Base-by-base conservation (phyloP, 1,140 invertebrate species). In the Protaetia brevitarsis region DNA sequence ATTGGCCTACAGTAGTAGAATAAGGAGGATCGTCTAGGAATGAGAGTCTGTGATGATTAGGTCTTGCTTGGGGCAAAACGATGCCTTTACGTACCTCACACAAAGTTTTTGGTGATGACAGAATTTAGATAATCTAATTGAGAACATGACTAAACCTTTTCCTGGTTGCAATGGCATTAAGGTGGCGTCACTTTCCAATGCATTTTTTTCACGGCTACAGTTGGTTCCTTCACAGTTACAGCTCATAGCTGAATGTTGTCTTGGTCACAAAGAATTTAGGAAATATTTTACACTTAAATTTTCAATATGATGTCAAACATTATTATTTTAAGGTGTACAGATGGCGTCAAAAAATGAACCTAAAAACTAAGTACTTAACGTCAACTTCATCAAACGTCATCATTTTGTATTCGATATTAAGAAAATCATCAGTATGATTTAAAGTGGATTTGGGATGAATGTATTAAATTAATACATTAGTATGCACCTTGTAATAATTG, bases 381-480 rank as follows among this genome's bases (percentile, higher is more conserved):
- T 37, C 10, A 37, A 16, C 3, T 37, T 37, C 11, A 23, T 23
- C 26, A 7, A 2, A 51, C 41, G 19, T 51, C 41, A 51, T 51
- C 5, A 23, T 51, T 51, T 19, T 8, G 19, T 51, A 51, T 51
- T 51, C 19, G 41, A 51, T 51, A 51, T 51, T 23, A 51, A 51
- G 26, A 7, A 51, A 51, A 51, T 51, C 19, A 51, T 8, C 41
- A 51, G 41, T 51, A 51, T 51, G 41, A 51, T 51, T 23, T 51
- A 51, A 23, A 23, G 26, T 19, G 8, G 26, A 51, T 51, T 51
- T 10, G 41, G n/a, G n/a, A n/a, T n/a, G 10, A 51, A 26, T 51
- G 8, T 10, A 10, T 23, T 51, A 23, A 16, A 23, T 51, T 5
- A 23, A 51, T 51, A n/a, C n/a, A n/a, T n/a, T 23, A 23, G 41